A percentile compares a stretch with the other conserved stretches of the same genome.
Conservation (phyloP, 2,113 vertebrate species). For the Menura novaehollandiae region DNA sequence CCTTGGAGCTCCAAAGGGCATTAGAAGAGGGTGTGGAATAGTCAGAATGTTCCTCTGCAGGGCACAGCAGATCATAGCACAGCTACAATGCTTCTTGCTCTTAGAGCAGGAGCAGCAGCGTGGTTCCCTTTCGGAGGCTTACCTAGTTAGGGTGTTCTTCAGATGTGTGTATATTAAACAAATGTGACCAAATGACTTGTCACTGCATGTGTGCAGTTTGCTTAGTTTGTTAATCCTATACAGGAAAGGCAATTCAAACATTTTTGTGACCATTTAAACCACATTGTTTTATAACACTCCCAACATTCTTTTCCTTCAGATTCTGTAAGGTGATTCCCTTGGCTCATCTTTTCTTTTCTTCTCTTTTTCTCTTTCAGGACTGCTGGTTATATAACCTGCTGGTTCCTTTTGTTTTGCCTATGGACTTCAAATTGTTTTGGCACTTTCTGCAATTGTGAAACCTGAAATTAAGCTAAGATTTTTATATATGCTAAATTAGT, state of each 20-base stretch:
- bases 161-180: not conserved
- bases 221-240: not conserved
- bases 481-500: not conserved
- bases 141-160: not conserved
- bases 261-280: not conserved
- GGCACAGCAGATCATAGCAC: not conserved
- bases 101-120: not conserved
- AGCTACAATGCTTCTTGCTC: not conserved
- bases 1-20: not conserved
- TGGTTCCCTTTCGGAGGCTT: not conserved
- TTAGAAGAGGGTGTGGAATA: not conserved
- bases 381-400: not conserved
- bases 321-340: not conserved
- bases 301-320: not conserved
- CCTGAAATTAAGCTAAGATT: not conserved
- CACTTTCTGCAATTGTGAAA: not conserved
- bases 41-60: not conserved
- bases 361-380: not conserved
- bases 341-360: not conserved
- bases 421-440: not conserved
- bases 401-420: constrained; percentile 6
- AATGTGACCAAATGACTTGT: not conserved
- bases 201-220: not conserved
- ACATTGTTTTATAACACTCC: not conserved
- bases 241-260: not conserved